Evolutionary conservation across 2,113 vertebrate species (phyloP).

Genomic region (Grantiella picta): DNA sequence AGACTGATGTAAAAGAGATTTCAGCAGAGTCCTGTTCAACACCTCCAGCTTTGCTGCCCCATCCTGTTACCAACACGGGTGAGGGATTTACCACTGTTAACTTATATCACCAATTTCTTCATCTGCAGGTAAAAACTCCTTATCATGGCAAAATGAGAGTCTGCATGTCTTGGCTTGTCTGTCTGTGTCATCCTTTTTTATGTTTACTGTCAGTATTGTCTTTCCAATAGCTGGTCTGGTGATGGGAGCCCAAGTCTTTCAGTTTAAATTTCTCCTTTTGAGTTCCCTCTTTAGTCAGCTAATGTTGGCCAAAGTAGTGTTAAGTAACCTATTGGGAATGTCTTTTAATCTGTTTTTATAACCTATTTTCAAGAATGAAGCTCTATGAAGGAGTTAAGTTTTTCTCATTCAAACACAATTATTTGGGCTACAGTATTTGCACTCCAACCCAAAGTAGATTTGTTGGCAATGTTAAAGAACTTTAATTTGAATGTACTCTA

Average conservation of each 20-base stretch:
- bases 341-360: background rate
- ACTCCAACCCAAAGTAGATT: background rate
- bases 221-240: background rate
- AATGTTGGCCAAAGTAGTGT: background rate
- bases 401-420: background rate
- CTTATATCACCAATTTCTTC: background rate
- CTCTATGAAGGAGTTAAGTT: accelerated
- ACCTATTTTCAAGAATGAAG: background rate
- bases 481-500: background rate
- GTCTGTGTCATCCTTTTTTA: background rate
- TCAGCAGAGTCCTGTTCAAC: background rate
- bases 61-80: background rate
- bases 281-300: background rate
- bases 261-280: background rate
- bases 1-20: background rate
- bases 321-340: background rate
- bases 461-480: background rate
- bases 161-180: accelerated
- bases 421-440: background rate
- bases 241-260: background rate
- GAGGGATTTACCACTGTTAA: accelerated
- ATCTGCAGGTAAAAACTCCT: background rate
- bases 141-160: background rate
- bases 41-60: background rate
- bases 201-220: background rate